Conservation (phyloP, 1,140 invertebrate species). For the Copidosoma floridanum region DNA sequence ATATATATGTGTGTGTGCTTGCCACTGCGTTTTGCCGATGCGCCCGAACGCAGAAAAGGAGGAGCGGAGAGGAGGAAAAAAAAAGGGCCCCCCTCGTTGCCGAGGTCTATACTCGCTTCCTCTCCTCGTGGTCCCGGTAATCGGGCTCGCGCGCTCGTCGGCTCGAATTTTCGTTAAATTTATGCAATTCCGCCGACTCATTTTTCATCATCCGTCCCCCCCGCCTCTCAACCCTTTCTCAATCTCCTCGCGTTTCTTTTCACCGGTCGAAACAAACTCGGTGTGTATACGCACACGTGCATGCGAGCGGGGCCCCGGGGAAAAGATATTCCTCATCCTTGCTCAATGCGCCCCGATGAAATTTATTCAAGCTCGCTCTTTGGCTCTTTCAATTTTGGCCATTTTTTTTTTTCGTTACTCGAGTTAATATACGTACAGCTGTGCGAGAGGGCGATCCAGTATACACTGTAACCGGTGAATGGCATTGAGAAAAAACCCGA, state of each 20-base stretch:
- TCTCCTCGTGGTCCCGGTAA: slow-evolving; percentile 28
- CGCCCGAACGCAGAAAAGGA: too few relatives aligned
- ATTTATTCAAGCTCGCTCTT: slow-evolving; percentile 17
- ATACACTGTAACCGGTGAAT: too few relatives aligned
- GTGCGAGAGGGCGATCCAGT: too few relatives aligned
- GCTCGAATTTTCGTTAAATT: slow-evolving; percentile 34
- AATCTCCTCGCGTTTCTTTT: slow-evolving; percentile 14
- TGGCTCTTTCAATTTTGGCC: slow-evolving; percentile 6
- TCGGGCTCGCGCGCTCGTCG: slow-evolving; percentile 31
- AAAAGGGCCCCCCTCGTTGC: too few relatives aligned
- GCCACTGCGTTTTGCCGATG: too few relatives aligned
- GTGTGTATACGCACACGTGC: not conserved
- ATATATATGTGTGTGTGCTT: too few relatives aligned
- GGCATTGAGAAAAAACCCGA: too few relatives aligned
- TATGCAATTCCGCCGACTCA: slow-evolving; percentile 32
- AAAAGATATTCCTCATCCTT: slow-evolving; percentile 16
- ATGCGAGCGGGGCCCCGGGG: slow-evolving; percentile 21
- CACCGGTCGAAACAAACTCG: slow-evolving; percentile 22
- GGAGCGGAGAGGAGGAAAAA: too few relatives aligned
- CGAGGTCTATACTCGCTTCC: too few relatives aligned
- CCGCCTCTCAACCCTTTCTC: not conserved
- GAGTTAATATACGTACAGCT: too few relatives aligned
- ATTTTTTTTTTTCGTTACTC: too few relatives aligned
- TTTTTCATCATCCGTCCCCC: slow-evolving; percentile 29
- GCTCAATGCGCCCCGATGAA: too few relatives aligned